A percentile compares a stretch with the other conserved stretches of the same genome.
These are phyloP conservation scores for Bombycilla garrulus DNA, from an alignment of 2,113 vertebrate species.

Conservation along the genomic window DNA sequence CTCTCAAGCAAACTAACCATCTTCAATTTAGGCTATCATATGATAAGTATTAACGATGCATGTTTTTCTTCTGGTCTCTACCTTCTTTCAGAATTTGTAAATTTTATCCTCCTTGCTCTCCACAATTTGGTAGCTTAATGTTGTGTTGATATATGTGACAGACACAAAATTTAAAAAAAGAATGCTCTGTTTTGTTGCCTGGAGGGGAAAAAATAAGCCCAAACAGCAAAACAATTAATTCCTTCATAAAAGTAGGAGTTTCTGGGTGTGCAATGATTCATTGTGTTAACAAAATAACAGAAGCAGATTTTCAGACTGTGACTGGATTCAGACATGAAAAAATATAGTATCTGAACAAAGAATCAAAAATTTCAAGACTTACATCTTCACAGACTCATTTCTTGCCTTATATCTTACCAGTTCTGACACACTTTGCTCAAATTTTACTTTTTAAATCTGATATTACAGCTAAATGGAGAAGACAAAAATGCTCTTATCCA, in stretches of 20 bases:
- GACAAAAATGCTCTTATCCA: background rate
- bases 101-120: background rate
- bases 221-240: background rate
- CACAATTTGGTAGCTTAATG: background rate
- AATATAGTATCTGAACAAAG: background rate
- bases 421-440: background rate
- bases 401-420: background rate
- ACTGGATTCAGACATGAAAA: background rate
- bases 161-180: constrained; percentile 10
- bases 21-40: background rate
- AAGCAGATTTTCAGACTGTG: background rate
- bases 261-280: background rate
- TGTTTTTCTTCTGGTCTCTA: background rate
- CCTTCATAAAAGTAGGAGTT: background rate
- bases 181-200: background rate
- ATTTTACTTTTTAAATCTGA: background rate
- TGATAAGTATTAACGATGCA: background rate
- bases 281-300: background rate
- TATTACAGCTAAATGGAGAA: background rate
- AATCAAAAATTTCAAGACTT: background rate
- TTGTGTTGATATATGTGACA: background rate
- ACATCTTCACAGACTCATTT: background rate
- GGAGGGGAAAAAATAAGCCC: too few relatives aligned
- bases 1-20: constrained; percentile 10
- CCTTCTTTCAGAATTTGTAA: background rate